Evolutionary conservation across 92 coral and sea anemone genomes (phyloP).

Genomic region (Zoanthus sociatus): DNA sequence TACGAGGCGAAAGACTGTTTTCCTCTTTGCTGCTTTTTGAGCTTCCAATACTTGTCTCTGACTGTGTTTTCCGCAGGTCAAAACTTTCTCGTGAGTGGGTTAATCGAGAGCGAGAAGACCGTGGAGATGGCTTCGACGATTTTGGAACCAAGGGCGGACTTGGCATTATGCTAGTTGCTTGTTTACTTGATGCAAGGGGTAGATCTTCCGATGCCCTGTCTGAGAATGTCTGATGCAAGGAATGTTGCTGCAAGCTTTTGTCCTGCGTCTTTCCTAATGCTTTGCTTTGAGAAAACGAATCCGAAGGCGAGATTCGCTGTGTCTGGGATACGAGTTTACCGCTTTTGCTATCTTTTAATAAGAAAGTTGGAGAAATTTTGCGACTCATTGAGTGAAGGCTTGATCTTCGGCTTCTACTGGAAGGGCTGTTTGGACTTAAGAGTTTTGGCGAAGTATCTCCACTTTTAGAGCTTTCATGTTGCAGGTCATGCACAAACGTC

Average conservation of each 20-base stretch:
- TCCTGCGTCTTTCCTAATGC: constrained; percentile 4
- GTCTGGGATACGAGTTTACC: neutral
- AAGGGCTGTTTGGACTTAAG: neutral
- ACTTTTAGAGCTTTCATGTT: constrained; percentile 24
- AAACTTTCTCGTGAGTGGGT: constrained; percentile 65
- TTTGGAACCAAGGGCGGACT: constrained; percentile 63
- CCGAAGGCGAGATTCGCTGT: constrained; percentile 19
- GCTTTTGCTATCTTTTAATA: neutral
- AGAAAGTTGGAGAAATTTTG: constrained; percentile 37
- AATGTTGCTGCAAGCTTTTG: neutral
- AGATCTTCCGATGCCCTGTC: constrained; percentile 10
- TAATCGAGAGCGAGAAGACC: constrained; percentile 63
- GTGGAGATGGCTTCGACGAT: constrained; percentile 67
- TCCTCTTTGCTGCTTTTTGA: constrained; percentile 56
- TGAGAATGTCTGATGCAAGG: constrained; percentile 7
- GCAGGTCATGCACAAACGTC: neutral
- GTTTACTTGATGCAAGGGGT: constrained; percentile 1
- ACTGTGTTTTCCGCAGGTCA: constrained; percentile 62
- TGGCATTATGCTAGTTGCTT: constrained; percentile 15
- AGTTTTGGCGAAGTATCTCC: neutral
- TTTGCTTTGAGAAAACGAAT: neutral
- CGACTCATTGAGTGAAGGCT: constrained; percentile 40
- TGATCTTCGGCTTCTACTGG: constrained; percentile 35
- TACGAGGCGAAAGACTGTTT: constrained; percentile 59
- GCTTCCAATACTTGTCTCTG: constrained; percentile 69